Base-by-base conservation (phyloP, 2,797 vertebrate species). In the Ataeniobius toweri region DNA sequence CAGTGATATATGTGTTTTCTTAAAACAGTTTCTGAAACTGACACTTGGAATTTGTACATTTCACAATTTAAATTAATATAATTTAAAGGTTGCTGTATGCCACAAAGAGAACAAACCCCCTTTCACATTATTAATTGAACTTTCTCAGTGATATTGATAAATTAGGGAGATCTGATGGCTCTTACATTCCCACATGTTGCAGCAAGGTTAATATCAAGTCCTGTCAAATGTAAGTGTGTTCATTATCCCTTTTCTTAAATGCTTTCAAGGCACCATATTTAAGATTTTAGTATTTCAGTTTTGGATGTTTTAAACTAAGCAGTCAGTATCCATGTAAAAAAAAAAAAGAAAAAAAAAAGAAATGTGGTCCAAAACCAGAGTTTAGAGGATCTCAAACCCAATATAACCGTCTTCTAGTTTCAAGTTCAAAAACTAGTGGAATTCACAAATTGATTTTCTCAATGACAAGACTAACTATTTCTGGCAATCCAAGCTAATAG, bases 1-100 rank as follows among this genome's bases (percentile, higher is more conserved):
- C n/a, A 7, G 16, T 14, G 10, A 61, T 16, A 31, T 28, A 61
- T 1, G 12, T 26, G 86, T 91, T 86, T 80, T 68, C 59, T 74
- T 55, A 74, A 72, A 55, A 78, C 12, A 50, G 68, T 22, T 31
- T 65, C 7, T 72, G 12, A 68, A 61, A 61, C 3, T 31, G 9
- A 61, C 14, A 6, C 46, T n/a, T 39, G 8, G n/a, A 5, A n/a
- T 46, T 14, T 44, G 18, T 39, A 61, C 59, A 61, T 31, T 31
- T 61, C 26, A 31, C 16, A 31, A 6, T 8, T 28, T 6, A 13
- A 58, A 59, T 28, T 26, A 59, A 59, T 6, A 63, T 63, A 63
- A 36, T 36, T 36, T 36, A 36, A 63, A 31, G 6, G 26, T 31
- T 63, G 59, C 16, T 36, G 59, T 18, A 36, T 18, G 28, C 59